Evolutionary conservation across 2,888 invertebrate genomes (phyloP), one percentile per base, ranked within the genome.

Genomic region (Blomia tropicalis): DNA sequence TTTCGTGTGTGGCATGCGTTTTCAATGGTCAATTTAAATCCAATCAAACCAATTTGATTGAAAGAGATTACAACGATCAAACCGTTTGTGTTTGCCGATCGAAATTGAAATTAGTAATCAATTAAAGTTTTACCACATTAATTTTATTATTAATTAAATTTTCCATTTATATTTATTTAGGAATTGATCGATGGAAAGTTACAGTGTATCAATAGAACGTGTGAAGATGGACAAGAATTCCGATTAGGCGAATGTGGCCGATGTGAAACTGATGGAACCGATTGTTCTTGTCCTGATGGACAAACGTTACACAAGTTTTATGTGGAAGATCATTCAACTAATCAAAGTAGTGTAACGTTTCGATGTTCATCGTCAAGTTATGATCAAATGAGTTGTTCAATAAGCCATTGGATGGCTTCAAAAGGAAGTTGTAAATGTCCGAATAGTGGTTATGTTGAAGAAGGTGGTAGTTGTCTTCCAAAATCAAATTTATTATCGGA

Each of bases 401-500:
- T 56, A 25, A 27, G 29, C 3, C 29, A 56, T 36, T 4, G 25
- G 32, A 19, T 56, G 11, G 19, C 25, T 25, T 14, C 25, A 5
- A 19, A 23, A 2, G n/a, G 23, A n/a, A 14, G 30, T 19, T 56
- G 56, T 31, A 2, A 56, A 11, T 56, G 56, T 56, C 56, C 56
- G 2, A 19, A 36, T 2, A 2, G n/a, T 2, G 29, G 36, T 25
- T 23, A 56, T 25, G 25, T 56, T 2, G 29, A 27, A 3, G 56
- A 56, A 36, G 56, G 29, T 25, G 56, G 56, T 3, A 31, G 17
- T n/a, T 56, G 56, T 56, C 29, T 56, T n/a, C 25, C 25, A 22
- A 27, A 29, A 19, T n/a, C 11, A 27, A 31, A n/a, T 22, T 2
- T 56, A 2, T 19, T 56, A 2, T 56, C 56, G 2, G 17, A n/a